Evolutionary conservation across 2,113 vertebrate genomes (phyloP).

Genomic region (Egretta garzetta): DNA sequence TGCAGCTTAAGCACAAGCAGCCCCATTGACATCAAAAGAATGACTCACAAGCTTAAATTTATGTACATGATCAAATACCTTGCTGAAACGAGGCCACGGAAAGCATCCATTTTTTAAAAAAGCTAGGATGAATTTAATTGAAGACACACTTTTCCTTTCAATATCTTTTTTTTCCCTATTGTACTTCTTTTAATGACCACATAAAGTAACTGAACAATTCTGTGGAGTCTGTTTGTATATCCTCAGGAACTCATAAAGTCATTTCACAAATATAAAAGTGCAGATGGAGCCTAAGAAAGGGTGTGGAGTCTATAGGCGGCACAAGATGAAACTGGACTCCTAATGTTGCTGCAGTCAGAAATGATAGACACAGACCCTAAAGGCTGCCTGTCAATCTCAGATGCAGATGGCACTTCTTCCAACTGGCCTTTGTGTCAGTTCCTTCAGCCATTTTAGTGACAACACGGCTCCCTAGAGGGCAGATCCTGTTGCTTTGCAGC

Average conservation of each 20-base stretch:
- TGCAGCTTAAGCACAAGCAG: constrained; percentile 17
- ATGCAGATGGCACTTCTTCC: constrained; percentile 67
- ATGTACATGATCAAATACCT: constrained; percentile 57
- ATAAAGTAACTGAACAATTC: constrained; percentile 41
- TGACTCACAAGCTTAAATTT: constrained; percentile 62
- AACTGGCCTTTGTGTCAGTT: constrained; percentile 67
- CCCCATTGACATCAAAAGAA: constrained; percentile 48
- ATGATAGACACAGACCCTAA: constrained; percentile 53
- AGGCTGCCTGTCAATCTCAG: constrained; percentile 70
- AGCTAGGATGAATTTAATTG: constrained; percentile 35
- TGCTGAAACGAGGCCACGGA: constrained; percentile 50
- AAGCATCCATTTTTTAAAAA: constrained; percentile 32
- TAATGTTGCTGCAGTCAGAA: constrained; percentile 33
- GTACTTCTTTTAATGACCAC: constrained; percentile 46
- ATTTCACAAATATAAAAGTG: constrained; percentile 23
- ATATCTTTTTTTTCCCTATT: not conserved
- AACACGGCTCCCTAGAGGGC: constrained; percentile 53
- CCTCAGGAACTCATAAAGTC: constrained; percentile 8
- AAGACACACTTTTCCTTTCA: constrained; percentile 37
- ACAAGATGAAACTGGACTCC: constrained; percentile 43
- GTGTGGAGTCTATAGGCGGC: not conserved
- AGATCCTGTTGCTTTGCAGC: constrained; percentile 67
- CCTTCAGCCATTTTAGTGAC: constrained; percentile 68
- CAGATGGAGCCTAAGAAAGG: constrained; percentile 44
- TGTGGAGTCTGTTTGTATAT: constrained; percentile 1